phyloP scores from a whole-genome alignment of 2,888 invertebrate genomes.

The Cryptops parisi region DNA sequence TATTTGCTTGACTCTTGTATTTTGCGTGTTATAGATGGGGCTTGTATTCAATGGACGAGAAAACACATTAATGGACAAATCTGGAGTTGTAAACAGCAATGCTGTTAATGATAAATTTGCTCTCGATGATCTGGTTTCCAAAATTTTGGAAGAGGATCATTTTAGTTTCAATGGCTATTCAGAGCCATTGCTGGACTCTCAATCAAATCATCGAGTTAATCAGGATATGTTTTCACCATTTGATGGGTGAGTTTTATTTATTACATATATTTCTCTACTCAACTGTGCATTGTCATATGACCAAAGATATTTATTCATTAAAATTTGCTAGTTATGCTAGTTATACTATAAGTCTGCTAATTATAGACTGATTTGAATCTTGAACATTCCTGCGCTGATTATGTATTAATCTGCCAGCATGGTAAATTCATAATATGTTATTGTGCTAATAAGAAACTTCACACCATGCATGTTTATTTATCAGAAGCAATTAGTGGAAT shows the following conservation, averaged over 20 bases:
- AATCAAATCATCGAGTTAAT: constrained; percentile 5
- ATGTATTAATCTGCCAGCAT: too few species aligned
- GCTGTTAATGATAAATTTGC: constrained; percentile 15
- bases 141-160: constrained; percentile 19
- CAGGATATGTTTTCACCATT: constrained; percentile 11
- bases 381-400: too few species aligned
- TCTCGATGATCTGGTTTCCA: constrained; percentile 18
- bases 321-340: too few species aligned
- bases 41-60: constrained; percentile 10
- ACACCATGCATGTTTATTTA: too few species aligned
- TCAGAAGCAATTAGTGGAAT: too few species aligned
- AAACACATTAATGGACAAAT: constrained; percentile 11
- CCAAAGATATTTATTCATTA: too few species aligned
- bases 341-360: too few species aligned
- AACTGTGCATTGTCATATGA: too few species aligned
- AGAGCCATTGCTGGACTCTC: neutral
- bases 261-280: too few species aligned
- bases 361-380: too few species aligned
- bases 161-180: constrained; percentile 14
- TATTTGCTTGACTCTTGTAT: neutral
- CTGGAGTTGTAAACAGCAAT: constrained; percentile 4
- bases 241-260: constrained; percentile 10
- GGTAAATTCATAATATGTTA: too few species aligned
- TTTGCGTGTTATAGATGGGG: constrained; percentile 3
- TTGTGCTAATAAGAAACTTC: too few species aligned